Percentiles rank a stretch among this genome's conserved stretches.
Evolutionary conservation across 64 coral and sea anemone species (phyloP).

Genomic region (Porites lutea): DNA sequence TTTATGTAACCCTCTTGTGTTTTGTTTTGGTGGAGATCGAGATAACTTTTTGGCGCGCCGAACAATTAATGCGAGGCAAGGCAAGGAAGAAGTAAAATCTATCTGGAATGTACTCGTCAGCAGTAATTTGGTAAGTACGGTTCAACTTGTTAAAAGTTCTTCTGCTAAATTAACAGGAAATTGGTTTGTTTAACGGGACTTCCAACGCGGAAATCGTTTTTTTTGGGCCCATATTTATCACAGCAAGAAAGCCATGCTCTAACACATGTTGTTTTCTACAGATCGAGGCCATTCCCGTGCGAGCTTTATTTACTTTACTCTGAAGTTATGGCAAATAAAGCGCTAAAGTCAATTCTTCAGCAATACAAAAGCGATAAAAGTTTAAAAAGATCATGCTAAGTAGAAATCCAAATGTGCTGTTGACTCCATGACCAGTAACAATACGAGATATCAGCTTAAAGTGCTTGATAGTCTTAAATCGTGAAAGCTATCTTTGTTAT

Average conservation of each 20-base stretch:
- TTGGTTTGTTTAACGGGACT: neutral
- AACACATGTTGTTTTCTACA: neutral
- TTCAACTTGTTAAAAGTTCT: neutral
- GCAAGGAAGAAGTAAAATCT: neutral
- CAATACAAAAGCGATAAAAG: neutral
- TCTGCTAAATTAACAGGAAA: neutral
- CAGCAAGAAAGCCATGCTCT: neutral
- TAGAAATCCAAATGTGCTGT: neutral
- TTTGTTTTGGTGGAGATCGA: neutral
- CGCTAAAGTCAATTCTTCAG: neutral
- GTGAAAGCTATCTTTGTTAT: neutral
- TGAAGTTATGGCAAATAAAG: neutral
- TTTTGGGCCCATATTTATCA: neutral
- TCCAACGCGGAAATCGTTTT: neutral
- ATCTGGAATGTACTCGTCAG: neutral
- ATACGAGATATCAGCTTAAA: conserved; percentile 1
- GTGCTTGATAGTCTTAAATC: neutral
- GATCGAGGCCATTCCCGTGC: neutral
- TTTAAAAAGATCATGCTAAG: neutral
- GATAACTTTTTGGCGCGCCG: neutral
- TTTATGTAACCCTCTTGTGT: neutral
- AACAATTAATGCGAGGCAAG: neutral
- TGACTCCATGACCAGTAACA: conserved; percentile 12
- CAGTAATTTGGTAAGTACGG: neutral
- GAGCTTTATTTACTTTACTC: neutral